Evolutionary conservation across 2,113 vertebrate genomes (phyloP), one percentile per base, ranked within the genome.

Genomic region (Festucalex cinctus): DNA sequence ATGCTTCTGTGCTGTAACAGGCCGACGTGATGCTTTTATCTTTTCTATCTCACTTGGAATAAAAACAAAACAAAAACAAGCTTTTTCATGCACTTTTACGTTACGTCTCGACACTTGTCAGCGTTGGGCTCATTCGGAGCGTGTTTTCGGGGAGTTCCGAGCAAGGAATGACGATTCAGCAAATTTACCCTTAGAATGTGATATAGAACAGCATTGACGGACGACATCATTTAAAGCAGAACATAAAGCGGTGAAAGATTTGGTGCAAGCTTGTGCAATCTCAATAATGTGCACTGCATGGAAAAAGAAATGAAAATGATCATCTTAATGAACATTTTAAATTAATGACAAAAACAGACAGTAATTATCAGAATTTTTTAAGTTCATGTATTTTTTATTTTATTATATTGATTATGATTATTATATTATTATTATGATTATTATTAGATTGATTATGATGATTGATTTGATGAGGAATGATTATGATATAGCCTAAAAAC

Each of bases 1-100:
- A 80, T 88, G 86, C 87, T 89, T 80, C 76, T 81, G 85, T 90
- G 86, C 78, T 84, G 88, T 88, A 76, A 86, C 62, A 82, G 67
- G 73, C 87, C 79, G 73, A 86, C 83, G 82, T 57, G 54, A 83
- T 86, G 79, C 85, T 86, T 86, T 78, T 80, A 81, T 86, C 77
- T 89, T 89, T 90, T 87, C 77, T 90, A 87, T 85, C 73, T 80
- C 75, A 82, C 78, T 87, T 88, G 80, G n/a, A 41, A 43, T 84
- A 88, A 90, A 88, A 88, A n/a, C n/a, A n/a, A 88, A 82, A 80
- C 53, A 87, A 83, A n/a, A 83, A 62, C 0, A 81, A 72, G 60
- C 41, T 77, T 87, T 88, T 88, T 79, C 85, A 86, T 80, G 78
- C 70, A 81, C 28, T 83, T 43, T 59, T 44, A 58, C 48, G 58